Evolutionary conservation across 2,797 vertebrate genomes (phyloP), one percentile per base, ranked within the genome.

Genomic region (Acipenser oxyrinchus): DNA sequence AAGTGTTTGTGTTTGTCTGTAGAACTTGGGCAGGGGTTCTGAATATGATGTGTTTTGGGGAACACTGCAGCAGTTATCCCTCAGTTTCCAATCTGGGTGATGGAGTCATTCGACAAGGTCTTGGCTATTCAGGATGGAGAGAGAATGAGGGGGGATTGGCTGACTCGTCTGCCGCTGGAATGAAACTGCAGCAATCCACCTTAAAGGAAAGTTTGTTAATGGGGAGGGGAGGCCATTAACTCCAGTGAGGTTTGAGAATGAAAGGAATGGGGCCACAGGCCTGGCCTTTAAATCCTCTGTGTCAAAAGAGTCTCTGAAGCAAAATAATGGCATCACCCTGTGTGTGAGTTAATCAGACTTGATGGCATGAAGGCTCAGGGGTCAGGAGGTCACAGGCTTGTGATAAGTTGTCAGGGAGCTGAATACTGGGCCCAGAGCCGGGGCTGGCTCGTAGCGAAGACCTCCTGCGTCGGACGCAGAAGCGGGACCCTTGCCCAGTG

Each of bases 381-480:
- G 90, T 92, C 89, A 88, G 80, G 73, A 68, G 90, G 89, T 89
- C 87, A 65, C 75, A 3, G 86, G 86, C 83, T 86, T 83, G 80
- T 77, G 83, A 86, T 86, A 84, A 80, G 82, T 87, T 93, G 90
- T 89, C 88, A 93, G 90, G 86, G 90, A 93, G 89, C 93, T 92
- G 85, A 89, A 87, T 88, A 85, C 86, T 55, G 68, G 83, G 79
- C 85, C 69, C 58, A 68, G 77, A 83, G 80, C 79, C 65, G 77
- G 75, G 75, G 86, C 78, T 75, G 81, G 83, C 72, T 37, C 74
- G 75, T 76, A 78, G 75, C 66, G 6, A 3, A 65, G 79, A 84
- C 81, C 81, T 83, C 86, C 78, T 65, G 79, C 79, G 79, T 79
- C 72, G 75, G 64, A 75, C 69, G 75, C 73, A 72, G 71, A 69